phyloP scores from a whole-genome alignment of 2,113 vertebrate genomes.

The Aptenodytes patagonicus region DNA sequence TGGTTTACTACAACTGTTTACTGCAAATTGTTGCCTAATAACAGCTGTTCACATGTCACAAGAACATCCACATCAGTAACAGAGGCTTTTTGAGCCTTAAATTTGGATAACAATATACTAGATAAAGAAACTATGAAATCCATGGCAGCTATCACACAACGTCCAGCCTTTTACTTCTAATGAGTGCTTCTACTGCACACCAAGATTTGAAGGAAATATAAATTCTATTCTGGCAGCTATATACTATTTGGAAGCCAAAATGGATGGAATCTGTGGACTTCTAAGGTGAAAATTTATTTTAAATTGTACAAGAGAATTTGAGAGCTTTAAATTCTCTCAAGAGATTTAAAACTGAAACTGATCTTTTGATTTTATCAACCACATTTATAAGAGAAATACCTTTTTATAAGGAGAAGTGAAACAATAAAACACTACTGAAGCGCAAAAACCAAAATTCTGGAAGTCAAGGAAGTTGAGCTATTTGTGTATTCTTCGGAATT shows the following conservation, averaged over 20 bases:
- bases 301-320: constrained; percentile 35
- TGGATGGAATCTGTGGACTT: constrained; percentile 10
- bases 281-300: constrained; percentile 25
- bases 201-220: constrained; percentile 35
- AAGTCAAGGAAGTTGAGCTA: not conserved
- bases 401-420: constrained; percentile 14
- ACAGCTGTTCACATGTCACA: not conserved
- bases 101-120: not conserved
- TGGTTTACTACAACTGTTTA: not conserved
- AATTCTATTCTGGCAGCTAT: constrained; percentile 56
- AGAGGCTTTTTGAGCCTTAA: not conserved
- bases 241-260: constrained; percentile 27
- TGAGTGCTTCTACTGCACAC: not conserved
- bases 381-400: constrained; percentile 27
- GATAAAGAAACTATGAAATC: not conserved
- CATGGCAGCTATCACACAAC: not conserved
- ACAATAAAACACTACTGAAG: not conserved
- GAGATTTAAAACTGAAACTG: constrained; percentile 51
- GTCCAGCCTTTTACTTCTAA: not conserved
- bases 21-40: not conserved
- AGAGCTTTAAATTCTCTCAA: constrained; percentile 45
- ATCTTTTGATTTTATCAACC: constrained; percentile 41
- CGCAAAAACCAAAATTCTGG: not conserved
- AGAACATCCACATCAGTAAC: not conserved
- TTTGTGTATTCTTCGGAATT: not conserved